Conservation (phyloP, 2,888 invertebrate species). For the Drosophila kambysellisi region DNA sequence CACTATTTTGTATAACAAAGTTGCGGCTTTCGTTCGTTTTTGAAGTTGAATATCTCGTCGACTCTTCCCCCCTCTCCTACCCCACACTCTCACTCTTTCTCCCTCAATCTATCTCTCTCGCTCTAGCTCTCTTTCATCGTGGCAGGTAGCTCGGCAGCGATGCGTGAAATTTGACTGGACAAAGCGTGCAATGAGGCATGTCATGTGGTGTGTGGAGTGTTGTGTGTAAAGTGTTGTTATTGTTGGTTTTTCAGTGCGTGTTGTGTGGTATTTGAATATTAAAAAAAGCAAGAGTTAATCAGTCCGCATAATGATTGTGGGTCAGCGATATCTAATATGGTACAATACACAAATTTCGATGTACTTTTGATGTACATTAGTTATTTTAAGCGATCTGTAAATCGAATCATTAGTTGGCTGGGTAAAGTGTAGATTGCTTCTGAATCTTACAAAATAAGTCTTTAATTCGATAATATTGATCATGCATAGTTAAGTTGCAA, state of each 20-base stretch:
- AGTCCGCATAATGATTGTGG: constrained; percentile 26
- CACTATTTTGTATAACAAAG: constrained; percentile 71
- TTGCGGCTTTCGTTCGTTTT: constrained; percentile 51
- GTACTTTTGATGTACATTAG: background rate
- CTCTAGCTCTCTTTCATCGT: background rate
- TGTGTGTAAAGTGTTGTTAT: background rate
- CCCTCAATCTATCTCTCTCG: background rate
- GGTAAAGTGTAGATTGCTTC: background rate
- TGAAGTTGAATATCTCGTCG: constrained; percentile 16
- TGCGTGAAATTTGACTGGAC: constrained; percentile 69
- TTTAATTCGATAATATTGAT: background rate
- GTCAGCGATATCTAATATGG: constrained; percentile 16
- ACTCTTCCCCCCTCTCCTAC: background rate
- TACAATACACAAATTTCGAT: constrained; percentile 14
- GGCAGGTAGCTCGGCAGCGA: constrained; percentile 41
- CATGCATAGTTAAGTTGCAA: background rate
- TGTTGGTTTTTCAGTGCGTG: constrained; percentile 31
- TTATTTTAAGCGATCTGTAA: constrained; percentile 3
- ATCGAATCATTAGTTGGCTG: background rate
- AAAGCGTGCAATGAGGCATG: constrained; percentile 68
- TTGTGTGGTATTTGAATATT: constrained; percentile 35
- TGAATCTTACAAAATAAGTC: background rate
- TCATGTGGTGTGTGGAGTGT: constrained; percentile 29
- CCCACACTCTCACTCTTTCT: background rate
- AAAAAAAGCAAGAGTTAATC: constrained; percentile 27